phyloP scores from a whole-genome alignment of 2,797 vertebrate species.

The Poecilia gillii region DNA sequence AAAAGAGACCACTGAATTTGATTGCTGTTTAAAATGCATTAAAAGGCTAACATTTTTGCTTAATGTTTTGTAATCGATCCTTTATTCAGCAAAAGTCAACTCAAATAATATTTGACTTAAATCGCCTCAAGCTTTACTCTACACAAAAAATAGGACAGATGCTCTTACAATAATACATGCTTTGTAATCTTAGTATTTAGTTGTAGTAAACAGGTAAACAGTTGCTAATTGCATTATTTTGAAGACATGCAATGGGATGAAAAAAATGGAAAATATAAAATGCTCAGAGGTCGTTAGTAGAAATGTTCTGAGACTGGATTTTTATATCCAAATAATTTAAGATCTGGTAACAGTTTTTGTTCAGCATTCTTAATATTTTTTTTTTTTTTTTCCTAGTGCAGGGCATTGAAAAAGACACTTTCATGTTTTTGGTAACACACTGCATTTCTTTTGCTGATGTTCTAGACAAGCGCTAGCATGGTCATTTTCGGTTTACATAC shows the following conservation, averaged over 20 bases:
- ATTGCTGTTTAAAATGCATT: slow-evolving; percentile 25
- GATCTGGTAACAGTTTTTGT: background rate
- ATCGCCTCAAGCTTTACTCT: background rate
- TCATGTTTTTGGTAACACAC: background rate
- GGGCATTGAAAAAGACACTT: background rate
- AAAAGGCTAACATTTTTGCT: slow-evolving; percentile 44
- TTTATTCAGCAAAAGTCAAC: slow-evolving; percentile 36
- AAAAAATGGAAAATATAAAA: background rate
- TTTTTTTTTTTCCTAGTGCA: background rate
- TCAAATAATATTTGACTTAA: background rate
- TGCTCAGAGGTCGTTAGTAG: background rate
- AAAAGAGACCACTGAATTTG: slow-evolving; percentile 4
- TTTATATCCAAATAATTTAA: background rate
- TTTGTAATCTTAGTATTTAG: background rate
- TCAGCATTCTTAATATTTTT: background rate
- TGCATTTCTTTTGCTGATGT: background rate
- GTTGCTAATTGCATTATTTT: background rate
- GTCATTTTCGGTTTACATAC: background rate
- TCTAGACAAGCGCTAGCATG: background rate
- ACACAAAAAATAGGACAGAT: background rate
- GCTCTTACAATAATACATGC: background rate
- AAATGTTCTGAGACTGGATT: background rate
- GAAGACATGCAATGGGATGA: background rate
- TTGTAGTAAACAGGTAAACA: background rate
- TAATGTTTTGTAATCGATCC: slow-evolving; percentile 34